Percentiles rank a stretch among this genome's conserved stretches.
phyloP scores from a whole-genome alignment of 92 coral and sea anemone genomes.

The Parazoanthus swiftii region DNA sequence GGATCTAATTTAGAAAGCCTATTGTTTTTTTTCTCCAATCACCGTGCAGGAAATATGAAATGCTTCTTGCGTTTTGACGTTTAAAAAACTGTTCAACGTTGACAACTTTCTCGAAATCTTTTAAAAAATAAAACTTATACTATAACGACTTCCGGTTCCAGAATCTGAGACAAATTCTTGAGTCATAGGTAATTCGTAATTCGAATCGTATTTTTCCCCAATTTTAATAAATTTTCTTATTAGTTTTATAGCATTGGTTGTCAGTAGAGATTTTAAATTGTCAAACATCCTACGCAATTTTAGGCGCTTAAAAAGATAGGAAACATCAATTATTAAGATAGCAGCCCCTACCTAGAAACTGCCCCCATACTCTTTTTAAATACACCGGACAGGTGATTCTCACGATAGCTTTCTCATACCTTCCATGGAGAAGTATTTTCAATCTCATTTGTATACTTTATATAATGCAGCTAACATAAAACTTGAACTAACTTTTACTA shows the following conservation, averaged over 20 bases:
- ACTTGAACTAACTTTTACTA: too few species aligned
- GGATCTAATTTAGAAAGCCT: conserved; percentile 6
- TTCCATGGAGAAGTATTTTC: not conserved
- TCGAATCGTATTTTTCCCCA: not conserved
- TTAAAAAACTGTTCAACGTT: not conserved
- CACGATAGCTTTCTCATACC: not conserved
- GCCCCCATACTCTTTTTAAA: conserved; percentile 7
- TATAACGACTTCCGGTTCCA: not conserved
- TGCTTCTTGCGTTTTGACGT: not conserved
- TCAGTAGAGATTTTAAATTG: not conserved
- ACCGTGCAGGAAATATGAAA: not conserved
- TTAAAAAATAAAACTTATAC: too few species aligned
- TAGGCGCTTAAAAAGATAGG: conserved; percentile 20
- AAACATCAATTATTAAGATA: conserved; percentile 22
- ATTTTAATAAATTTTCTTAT: not conserved
- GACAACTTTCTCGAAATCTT: not conserved
- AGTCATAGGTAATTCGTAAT: not conserved
- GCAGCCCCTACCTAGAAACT: not conserved
- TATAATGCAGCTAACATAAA: not conserved
- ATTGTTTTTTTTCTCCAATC: conserved; percentile 31
- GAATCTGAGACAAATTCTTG: not conserved
- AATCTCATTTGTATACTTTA: not conserved
- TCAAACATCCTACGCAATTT: conserved; percentile 37
- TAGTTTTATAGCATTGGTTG: not conserved
- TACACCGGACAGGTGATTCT: conserved; percentile 10